Base-by-base conservation (phyloP, 2,113 vertebrate genomes). In the Lycaon pictus region DNA sequence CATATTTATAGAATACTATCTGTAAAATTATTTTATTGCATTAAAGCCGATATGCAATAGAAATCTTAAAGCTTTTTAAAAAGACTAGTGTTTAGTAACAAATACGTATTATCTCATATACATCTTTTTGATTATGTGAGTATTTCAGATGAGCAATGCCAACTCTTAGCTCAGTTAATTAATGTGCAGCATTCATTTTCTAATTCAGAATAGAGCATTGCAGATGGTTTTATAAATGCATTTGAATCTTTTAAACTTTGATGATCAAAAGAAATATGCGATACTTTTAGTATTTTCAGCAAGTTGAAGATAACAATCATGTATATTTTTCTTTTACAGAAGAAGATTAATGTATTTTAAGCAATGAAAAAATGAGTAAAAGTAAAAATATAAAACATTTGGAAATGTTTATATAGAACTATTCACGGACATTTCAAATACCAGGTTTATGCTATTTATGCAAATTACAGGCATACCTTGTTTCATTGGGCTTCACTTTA, bases 91-190 rank as follows among this genome's bases (percentile, higher is more conserved):
- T 74, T 32, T 62, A 87, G 16, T 74, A 55, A 55, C 13, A 5
- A 35, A 22, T 35, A 12, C 56, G 9, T n/a, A n/a, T 93, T 93
- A 69, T 90, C n/a, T 87, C 55, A 69, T 22, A 17, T 77, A 63
- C 11, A 53, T 56, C 6, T 81, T 93, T 93, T 74, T 71, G 19
- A 69, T 53, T 81, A 27, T 82, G 15, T 29, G 79, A 19, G 0
- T 60, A 11, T 88, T 96, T 87, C 58, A 55, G 23, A 95, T 19
- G 3, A 74, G 8, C 11, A 58, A 25, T 84, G 35, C 29, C 51
- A 93, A 69, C 58, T 77, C 58, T 83, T 62, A 32, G 23, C n/a
- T 81, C 82, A 65, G 27, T 71, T 94, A 88, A 94, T 83, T 81
- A 96, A 74, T 51, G 11, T 63, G 3, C 0, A 82, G 29, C 4